These are phyloP conservation scores for Drosophila pseudotalamancana DNA, from an alignment of 2,888 invertebrate species.

Conservation along the genomic window DNA sequence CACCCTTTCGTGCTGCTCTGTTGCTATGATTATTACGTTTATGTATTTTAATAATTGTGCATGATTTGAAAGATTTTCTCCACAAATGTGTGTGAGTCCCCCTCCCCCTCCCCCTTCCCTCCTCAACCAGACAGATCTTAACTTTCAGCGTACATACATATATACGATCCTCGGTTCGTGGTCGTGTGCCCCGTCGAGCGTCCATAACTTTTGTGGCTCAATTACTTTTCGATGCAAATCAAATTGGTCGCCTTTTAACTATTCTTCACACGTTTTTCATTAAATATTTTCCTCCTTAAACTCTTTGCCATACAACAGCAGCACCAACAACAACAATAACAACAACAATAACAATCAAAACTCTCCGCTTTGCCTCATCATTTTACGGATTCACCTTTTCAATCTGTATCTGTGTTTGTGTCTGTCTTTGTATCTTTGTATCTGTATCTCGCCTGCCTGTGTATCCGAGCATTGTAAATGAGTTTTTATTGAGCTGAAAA, in stretches of 20 bases:
- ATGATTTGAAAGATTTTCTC: conserved; percentile 76
- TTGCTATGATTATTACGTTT: conserved; percentile 83
- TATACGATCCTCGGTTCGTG: conserved; percentile 22
- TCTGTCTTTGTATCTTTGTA: background rate
- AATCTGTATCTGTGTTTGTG: conserved; percentile 3
- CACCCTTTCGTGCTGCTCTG: conserved; percentile 61
- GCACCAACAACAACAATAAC: too few species aligned
- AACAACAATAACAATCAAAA: conserved; percentile 6
- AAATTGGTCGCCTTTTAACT: conserved; percentile 78
- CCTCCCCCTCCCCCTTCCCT: conserved; percentile 4
- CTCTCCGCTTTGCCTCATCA: conserved; percentile 51
- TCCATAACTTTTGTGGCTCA: conserved; percentile 77
- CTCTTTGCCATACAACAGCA: conserved; percentile 18
- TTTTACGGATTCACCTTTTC: conserved; percentile 50
- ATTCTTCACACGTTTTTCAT: conserved; percentile 82
- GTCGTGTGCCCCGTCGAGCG: conserved; percentile 71
- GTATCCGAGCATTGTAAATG: conserved; percentile 55
- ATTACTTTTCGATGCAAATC: conserved; percentile 82
- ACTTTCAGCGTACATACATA: conserved; percentile 2
- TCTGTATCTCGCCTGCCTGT: conserved; percentile 11
- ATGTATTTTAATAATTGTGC: conserved; percentile 82
- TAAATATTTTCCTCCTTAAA: conserved; percentile 49
- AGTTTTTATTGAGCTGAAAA: conserved; percentile 65
- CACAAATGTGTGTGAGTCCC: background rate
- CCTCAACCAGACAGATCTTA: conserved; percentile 10